Evolutionary conservation across 2,888 invertebrate genomes (phyloP), one percentile per base, ranked within the genome.

Genomic region (Fragum fragum): DNA sequence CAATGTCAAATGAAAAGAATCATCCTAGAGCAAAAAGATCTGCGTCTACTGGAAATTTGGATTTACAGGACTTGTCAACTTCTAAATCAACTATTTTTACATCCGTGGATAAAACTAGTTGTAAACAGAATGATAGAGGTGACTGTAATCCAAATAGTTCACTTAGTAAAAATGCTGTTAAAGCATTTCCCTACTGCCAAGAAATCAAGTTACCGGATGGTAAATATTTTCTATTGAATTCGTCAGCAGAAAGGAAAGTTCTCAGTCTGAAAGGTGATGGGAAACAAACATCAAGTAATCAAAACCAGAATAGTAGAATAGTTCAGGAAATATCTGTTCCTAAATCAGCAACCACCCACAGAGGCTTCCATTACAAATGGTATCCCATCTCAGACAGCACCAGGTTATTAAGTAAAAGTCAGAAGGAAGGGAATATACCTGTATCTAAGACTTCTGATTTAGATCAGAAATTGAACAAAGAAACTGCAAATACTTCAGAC

Each of bases 171-270:
- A 47, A 47, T 47, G 16, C 47, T 47, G 42, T 23, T 26, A 72
- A 71, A 53, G 39, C 86, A 16, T 90, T 90, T 57, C 90, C 90
- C 11, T 90, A 90, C 77, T 84, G 85, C 55, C 89, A 88, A 29
- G 80, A 89, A 39, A 83, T 90, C 57, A 77, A 84, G 26, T 75
- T 90, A 2, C 83, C 84, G 28, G 81, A 88, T 81, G 87, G 87
- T 7, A 66, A 66, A 66, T 66, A 66, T 26, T 42, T 66, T n/a
- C 66, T 66, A 5, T 7, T 42, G 16, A 66, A 66, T 26, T 66
- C 66, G 1, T 42, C 42, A 23, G 42, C 66, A 23, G 66, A 66
- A 9, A 66, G 26, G n/a, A 66, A 39, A 23, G 36, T 66, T 1
- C 16, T 66, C 9, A 66, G 26, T 42, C 11, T 66, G n/a, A 66